phyloP scores from a whole-genome alignment of 2,797 vertebrate genomes.

The Diplodus sargus region DNA sequence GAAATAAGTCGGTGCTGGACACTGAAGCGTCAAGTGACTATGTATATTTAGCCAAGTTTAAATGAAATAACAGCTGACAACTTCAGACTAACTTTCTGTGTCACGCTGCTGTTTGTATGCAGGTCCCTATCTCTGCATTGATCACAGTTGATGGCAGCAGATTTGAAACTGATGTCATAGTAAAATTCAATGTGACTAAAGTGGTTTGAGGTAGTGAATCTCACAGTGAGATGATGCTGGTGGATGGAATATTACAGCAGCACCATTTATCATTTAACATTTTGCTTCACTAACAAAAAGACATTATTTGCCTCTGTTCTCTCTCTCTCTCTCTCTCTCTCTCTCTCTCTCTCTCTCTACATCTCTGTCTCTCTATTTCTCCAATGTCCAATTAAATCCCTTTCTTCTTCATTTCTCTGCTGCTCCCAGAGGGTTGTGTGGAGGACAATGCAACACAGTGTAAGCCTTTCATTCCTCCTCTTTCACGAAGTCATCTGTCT shows the following conservation, averaged over 20 bases:
- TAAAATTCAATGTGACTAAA: constrained; percentile 37
- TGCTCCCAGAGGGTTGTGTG: constrained; percentile 98
- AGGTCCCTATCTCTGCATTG: constrained; percentile 21
- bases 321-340: constrained; percentile 35
- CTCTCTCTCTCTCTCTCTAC: constrained; percentile 29
- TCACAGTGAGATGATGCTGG: constrained; percentile 37
- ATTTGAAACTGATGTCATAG: constrained; percentile 40
- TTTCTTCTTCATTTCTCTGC: constrained; percentile 88
- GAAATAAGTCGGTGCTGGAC: not conserved
- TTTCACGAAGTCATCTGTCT: constrained; percentile 82
- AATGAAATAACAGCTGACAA: not conserved
- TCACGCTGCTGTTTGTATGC: constrained; percentile 17
- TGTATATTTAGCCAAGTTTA: constrained; percentile 2
- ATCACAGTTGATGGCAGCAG: constrained; percentile 50
- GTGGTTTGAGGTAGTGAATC: constrained; percentile 33
- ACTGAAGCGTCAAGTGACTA: not conserved
- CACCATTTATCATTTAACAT: constrained; percentile 77
- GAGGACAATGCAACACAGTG: constrained; percentile 98
- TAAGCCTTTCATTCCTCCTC: constrained; percentile 91
- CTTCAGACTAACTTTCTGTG: not conserved
- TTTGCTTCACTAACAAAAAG: constrained; percentile 76
- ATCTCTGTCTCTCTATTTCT: constrained; percentile 62
- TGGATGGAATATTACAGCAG: constrained; percentile 60
- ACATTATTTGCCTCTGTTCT: constrained; percentile 59
- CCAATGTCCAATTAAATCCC: constrained; percentile 88